Conservation (phyloP, 2,888 invertebrate genomes). For the Drosophila mulleri region DNA sequence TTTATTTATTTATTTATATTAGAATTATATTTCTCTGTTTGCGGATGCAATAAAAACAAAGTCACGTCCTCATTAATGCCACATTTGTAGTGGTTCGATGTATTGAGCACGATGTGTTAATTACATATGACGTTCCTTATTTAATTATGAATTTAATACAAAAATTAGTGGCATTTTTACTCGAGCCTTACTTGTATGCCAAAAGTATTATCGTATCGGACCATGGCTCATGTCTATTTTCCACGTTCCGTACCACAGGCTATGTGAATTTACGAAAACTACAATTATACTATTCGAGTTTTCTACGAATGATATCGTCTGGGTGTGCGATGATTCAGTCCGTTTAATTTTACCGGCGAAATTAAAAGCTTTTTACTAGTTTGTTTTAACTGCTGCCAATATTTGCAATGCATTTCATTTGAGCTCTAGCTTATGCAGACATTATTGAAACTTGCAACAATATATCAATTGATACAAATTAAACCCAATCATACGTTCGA, state of each 20-base stretch:
- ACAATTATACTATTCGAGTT: constrained; percentile 6
- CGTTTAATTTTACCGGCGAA: constrained; percentile 20
- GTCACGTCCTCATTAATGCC: constrained; percentile 72
- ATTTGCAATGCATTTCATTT: constrained; percentile 18
- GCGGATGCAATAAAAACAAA: constrained; percentile 61
- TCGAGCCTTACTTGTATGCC: constrained; percentile 27
- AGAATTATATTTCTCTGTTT: constrained; percentile 42
- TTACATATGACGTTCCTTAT: constrained; percentile 65
- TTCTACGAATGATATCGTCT: constrained; percentile 5
- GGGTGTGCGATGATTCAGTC: constrained; percentile 23
- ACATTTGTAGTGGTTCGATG: constrained; percentile 34
- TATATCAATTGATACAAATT: constrained; percentile 60
- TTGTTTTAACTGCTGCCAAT: constrained; percentile 1
- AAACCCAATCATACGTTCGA: constrained; percentile 43
- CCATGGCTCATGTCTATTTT: constrained; percentile 37
- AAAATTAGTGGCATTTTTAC: constrained; percentile 65
- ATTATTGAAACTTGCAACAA: constrained; percentile 36
- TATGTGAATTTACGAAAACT: neutral
- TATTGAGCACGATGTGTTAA: constrained; percentile 52
- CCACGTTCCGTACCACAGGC: constrained; percentile 28
- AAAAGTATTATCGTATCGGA: constrained; percentile 46
- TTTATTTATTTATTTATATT: constrained; percentile 33
- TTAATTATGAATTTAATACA: constrained; percentile 56
- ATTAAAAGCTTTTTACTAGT: constrained; percentile 11
- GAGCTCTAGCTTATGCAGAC: constrained; percentile 14